Conservation (phyloP, 2,888 invertebrate species). For the Rhagium mordax region DNA sequence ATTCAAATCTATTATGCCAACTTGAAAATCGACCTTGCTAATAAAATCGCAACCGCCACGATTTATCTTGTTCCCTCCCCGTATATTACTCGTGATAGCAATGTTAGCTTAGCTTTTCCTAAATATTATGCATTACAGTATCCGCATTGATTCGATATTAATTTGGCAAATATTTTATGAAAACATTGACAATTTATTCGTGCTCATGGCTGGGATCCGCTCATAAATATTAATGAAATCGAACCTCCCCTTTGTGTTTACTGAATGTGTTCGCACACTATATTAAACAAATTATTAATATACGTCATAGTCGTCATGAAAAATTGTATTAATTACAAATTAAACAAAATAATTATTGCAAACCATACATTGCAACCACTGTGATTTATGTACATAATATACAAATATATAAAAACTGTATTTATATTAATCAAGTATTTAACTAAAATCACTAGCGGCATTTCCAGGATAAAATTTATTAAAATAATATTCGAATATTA, state of each 20-base stretch:
- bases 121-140: constrained; percentile 63
- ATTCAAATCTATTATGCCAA: background rate
- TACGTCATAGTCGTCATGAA: constrained; percentile 25
- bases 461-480: constrained; percentile 23
- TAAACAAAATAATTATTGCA: constrained; percentile 23
- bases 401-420: constrained; percentile 18
- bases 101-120: constrained; percentile 56
- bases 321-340: constrained; percentile 36
- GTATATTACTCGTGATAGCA: constrained; percentile 46
- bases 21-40: background rate
- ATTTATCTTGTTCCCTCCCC: constrained; percentile 32
- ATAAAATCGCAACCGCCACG: constrained; percentile 1
- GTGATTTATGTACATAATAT: constrained; percentile 33
- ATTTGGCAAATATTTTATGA: constrained; percentile 67
- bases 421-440: constrained; percentile 17
- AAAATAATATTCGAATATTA: constrained; percentile 22
- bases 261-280: constrained; percentile 50
- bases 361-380: constrained; percentile 10
- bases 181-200: constrained; percentile 67
- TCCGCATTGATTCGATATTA: constrained; percentile 65
- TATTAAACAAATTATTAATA: constrained; percentile 42
- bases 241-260: constrained; percentile 60
- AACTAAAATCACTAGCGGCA: constrained; percentile 22
- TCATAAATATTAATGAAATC: constrained; percentile 66
- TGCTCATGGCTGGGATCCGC: constrained; percentile 62